phyloP scores from a whole-genome alignment of 2,113 vertebrate species.

The Elephas maximus region DNA sequence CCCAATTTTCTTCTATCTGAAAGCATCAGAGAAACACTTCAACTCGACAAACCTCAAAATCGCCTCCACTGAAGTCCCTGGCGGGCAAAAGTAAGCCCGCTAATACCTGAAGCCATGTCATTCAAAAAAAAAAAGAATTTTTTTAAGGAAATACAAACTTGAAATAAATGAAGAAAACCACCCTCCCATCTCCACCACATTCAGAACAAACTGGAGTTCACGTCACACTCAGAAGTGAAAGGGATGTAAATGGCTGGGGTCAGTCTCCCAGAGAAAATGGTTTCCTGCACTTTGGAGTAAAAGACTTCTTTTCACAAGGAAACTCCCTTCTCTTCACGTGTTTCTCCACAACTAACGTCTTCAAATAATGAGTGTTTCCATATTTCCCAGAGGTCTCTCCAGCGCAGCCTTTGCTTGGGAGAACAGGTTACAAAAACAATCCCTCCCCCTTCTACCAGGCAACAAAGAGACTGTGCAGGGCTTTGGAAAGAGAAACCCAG shows the following conservation, averaged over 20 bases:
- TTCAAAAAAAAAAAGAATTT: slow-evolving; percentile 3
- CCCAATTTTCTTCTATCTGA: not conserved
- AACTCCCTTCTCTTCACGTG: rapidly evolving
- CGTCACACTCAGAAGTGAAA: rapidly evolving
- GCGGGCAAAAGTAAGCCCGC: not conserved
- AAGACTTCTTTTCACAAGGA: not conserved
- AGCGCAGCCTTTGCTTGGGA: slow-evolving; percentile 15
- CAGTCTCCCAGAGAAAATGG: not conserved
- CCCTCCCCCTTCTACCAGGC: not conserved
- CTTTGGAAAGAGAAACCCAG: slow-evolving; percentile 65
- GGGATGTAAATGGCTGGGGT: not conserved
- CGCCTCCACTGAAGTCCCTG: rapidly evolving
- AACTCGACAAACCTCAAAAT: not conserved
- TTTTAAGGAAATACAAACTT: not conserved
- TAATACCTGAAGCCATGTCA: not conserved
- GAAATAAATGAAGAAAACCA: not conserved
- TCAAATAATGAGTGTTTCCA: not conserved
- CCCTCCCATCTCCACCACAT: rapidly evolving
- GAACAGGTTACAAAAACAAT: slow-evolving; percentile 52
- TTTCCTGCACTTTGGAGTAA: too few relatives aligned
- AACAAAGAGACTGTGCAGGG: not conserved
- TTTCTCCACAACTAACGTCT: not conserved
- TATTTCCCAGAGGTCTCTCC: not conserved
- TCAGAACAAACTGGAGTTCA: not conserved
- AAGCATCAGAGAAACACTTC: not conserved